These are phyloP conservation scores for Ceratina calcarata DNA, from an alignment of 1,140 invertebrate species.

Conservation along the genomic window DNA sequence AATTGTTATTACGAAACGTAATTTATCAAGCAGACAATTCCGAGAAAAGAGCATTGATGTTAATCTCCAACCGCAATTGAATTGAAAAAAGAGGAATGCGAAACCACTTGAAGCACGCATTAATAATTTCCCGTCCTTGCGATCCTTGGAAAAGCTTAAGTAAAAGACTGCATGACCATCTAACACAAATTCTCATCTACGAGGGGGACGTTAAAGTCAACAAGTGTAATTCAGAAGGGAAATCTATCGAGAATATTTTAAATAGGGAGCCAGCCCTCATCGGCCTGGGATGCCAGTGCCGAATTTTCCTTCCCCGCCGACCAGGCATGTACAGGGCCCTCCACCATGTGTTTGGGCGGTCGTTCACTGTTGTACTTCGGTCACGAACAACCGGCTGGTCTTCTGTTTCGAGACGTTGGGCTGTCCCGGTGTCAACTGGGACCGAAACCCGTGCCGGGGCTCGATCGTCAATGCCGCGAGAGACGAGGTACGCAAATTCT, in stretches of 20 bases:
- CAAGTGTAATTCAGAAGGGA: neutral
- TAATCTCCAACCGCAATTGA: too few species aligned
- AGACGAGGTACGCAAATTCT: constrained; percentile 77
- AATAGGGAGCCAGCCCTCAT: constrained; percentile 63
- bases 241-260: neutral
- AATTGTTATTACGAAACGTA: too few species aligned
- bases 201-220: too few species aligned
- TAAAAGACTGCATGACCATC: too few species aligned
- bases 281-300: constrained; percentile 54
- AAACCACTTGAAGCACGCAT: too few species aligned
- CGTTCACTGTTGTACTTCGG: constrained; percentile 83
- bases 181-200: neutral
- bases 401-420: constrained; percentile 85
- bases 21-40: too few species aligned
- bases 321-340: constrained; percentile 68
- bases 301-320: constrained; percentile 64
- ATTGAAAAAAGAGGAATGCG: too few species aligned
- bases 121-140: too few species aligned
- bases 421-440: constrained; percentile 84
- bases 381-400: constrained; percentile 70
- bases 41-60: too few species aligned
- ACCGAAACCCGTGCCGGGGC: constrained; percentile 82
- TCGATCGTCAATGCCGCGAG: constrained; percentile 80
- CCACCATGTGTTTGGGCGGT: constrained; percentile 85
- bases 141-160: too few species aligned